phyloP scores from a whole-genome alignment of 2,113 vertebrate genomes.

The Ondatra zibethicus region DNA sequence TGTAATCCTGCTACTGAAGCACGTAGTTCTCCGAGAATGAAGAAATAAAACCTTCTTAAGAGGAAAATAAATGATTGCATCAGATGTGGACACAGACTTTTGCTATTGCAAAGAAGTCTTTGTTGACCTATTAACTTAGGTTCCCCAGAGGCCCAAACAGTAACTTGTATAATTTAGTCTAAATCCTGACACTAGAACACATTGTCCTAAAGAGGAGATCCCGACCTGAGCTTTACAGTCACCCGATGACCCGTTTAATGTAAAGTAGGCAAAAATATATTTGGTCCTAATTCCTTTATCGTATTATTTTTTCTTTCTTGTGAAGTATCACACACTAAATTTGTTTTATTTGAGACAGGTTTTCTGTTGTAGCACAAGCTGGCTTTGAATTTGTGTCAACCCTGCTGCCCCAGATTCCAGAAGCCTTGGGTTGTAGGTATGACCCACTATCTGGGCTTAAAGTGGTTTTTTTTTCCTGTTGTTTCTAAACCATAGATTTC shows the following conservation, averaged over 20 bases:
- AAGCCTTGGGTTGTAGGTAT: no score
- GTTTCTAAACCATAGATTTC: background rate
- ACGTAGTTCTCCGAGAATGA: background rate
- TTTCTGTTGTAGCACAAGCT: background rate
- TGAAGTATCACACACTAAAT: background rate
- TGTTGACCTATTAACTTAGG: conserved; percentile 6
- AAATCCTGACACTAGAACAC: background rate
- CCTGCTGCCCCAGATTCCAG: background rate
- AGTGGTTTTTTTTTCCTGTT: background rate
- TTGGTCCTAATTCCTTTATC: conserved; percentile 6
- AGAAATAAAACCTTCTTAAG: background rate
- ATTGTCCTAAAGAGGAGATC: background rate
- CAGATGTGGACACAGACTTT: background rate
- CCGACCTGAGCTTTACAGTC: background rate
- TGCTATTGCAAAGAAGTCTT: conserved; percentile 14
- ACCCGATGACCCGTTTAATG: background rate
- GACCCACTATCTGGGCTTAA: background rate
- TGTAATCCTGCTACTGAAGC: background rate
- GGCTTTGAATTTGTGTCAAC: background rate
- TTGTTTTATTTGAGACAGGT: background rate
- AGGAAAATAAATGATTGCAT: background rate
- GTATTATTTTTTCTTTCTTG: background rate
- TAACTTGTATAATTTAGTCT: background rate
- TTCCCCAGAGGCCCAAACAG: background rate
- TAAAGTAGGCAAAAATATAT: background rate